Percentiles rank a stretch among this genome's conserved stretches.
Conservation (phyloP, 2,113 vertebrate genomes). For the Agelaius phoeniceus region DNA sequence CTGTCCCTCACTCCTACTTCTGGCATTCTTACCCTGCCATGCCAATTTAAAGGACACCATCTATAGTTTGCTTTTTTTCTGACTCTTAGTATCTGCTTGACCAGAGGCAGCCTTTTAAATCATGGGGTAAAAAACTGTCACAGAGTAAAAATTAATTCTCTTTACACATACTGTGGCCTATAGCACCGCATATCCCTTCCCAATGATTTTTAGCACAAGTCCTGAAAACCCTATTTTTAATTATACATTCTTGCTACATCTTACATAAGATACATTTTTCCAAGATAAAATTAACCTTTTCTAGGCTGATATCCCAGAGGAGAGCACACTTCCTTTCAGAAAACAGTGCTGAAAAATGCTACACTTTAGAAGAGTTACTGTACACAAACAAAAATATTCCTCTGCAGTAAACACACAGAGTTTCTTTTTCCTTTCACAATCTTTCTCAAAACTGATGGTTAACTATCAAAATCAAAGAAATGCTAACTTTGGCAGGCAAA, state of each 20-base stretch:
- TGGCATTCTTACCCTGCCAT: neutral
- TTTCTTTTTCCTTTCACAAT: neutral
- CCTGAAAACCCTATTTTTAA: neutral
- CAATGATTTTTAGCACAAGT: neutral
- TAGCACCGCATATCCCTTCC: neutral
- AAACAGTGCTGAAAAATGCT: neutral
- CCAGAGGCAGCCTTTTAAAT: neutral
- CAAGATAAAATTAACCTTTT: neutral
- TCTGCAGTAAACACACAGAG: neutral
- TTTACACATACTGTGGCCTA: neutral
- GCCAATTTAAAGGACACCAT: neutral
- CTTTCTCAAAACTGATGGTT: neutral
- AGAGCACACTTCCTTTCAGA: neutral
- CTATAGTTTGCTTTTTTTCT: neutral
- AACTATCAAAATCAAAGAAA: slow-evolving; percentile 8
- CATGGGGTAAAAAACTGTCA: neutral
- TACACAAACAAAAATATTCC: neutral
- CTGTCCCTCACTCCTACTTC: neutral
- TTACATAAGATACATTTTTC: neutral
- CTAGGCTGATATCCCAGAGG: neutral
- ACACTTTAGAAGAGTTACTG: neutral
- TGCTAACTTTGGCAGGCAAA: neutral
- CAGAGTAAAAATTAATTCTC: neutral
- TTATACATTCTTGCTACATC: neutral
- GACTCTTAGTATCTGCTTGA: neutral